Conservation (phyloP, 2,113 vertebrate species). For the Alaudala cheleensis region DNA sequence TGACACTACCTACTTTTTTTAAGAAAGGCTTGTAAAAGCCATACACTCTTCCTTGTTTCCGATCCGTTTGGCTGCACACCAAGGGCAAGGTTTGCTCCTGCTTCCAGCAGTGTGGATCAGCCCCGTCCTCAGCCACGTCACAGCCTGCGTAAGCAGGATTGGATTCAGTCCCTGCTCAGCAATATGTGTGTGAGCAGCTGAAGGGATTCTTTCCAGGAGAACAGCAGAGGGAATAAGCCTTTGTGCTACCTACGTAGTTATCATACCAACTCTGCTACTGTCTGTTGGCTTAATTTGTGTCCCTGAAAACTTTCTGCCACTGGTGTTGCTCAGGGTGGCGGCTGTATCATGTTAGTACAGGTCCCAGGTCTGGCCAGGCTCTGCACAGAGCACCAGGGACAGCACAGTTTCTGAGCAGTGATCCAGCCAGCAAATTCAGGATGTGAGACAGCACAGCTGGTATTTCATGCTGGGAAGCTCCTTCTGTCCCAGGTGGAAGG, state of each 20-base stretch:
- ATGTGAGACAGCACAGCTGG: neutral
- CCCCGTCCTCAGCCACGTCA: neutral
- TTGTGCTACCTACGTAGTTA: neutral
- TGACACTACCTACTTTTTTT: neutral
- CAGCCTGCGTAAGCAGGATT: fast-evolving
- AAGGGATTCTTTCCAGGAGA: neutral
- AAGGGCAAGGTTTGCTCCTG: neutral
- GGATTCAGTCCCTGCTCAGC: neutral
- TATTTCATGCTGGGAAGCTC: neutral
- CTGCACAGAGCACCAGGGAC: neutral
- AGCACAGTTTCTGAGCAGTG: neutral
- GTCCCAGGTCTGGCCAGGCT: neutral
- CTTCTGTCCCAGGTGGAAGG: neutral
- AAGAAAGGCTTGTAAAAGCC: conserved; percentile 4
- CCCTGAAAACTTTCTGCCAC: neutral
- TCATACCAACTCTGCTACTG: neutral
- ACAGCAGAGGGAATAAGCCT: neutral
- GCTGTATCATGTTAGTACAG: neutral
- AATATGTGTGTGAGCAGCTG: neutral
- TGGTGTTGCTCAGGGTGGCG: neutral
- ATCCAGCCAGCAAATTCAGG: neutral
- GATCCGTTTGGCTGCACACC: neutral
- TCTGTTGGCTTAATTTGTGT: neutral
- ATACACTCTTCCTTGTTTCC: neutral
- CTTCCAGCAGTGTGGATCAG: neutral